These are phyloP conservation scores for Myiotriccus ornatus DNA, from an alignment of 2,797 vertebrate species.

Conservation along the genomic window DNA sequence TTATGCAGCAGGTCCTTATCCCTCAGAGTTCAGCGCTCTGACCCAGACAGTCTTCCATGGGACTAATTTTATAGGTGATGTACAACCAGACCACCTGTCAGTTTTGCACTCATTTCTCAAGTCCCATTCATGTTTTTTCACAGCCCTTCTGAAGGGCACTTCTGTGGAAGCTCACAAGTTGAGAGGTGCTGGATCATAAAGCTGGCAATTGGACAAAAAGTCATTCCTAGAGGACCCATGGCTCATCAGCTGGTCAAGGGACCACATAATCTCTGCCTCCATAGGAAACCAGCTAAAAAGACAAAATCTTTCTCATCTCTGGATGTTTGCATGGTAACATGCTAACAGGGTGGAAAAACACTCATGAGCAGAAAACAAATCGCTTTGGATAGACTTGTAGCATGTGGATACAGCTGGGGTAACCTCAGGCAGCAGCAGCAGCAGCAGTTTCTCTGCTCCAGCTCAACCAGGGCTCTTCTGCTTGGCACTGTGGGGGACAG, in stretches of 20 bases:
- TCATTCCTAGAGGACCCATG: not conserved
- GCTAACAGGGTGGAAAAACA: not conserved
- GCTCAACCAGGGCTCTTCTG: not conserved
- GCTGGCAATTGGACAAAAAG: not conserved
- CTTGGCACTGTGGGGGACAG: rapidly evolving
- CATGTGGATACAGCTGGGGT: not conserved
- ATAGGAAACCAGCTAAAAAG: not conserved
- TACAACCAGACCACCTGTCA: not conserved
- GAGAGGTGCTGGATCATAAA: not conserved
- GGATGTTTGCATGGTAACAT: not conserved
- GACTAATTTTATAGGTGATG: not conserved
- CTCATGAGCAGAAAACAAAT: not conserved
- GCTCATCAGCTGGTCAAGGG: not conserved
- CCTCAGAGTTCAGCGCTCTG: not conserved
- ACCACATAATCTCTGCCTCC: not conserved
- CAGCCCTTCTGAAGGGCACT: not conserved
- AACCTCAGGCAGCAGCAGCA: not conserved
- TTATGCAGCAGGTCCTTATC: not conserved
- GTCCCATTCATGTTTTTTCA: not conserved
- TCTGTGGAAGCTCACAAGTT: not conserved
- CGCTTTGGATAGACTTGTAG: not conserved
- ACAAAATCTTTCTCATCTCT: not conserved
- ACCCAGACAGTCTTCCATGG: not conserved
- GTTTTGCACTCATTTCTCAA: not conserved
- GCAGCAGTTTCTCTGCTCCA: not conserved